These are phyloP conservation scores for Bubalus kerabau DNA, from an alignment of 2,113 vertebrate species.

Conservation along the genomic window DNA sequence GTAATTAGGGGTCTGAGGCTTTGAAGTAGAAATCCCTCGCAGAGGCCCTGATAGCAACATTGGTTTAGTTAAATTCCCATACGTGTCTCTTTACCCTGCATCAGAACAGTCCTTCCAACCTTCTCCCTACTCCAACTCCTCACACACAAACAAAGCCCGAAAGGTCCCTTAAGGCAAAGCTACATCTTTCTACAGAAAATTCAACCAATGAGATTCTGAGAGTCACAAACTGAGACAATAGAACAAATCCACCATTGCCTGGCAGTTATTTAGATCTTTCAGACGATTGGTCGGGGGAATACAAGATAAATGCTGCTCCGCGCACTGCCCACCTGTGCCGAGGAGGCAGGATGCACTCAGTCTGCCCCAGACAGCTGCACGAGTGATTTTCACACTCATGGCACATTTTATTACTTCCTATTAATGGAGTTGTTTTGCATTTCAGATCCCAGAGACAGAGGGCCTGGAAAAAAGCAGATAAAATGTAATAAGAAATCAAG, in stretches of 20 bases:
- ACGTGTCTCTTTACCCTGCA: neutral
- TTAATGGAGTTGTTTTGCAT: neutral
- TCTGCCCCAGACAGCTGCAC: neutral
- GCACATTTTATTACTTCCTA: neutral
- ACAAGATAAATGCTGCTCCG: neutral
- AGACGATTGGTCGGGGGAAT: too few species aligned
- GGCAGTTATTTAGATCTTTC: neutral
- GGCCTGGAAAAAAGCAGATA: neutral
- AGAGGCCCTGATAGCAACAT: neutral
- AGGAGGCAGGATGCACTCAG: neutral
- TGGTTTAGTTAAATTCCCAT: neutral
- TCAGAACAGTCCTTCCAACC: neutral
- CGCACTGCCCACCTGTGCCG: too few species aligned
- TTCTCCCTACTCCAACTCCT: neutral
- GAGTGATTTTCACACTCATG: rapidly evolving
- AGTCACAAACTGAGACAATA: neutral
- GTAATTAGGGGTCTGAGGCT: neutral
- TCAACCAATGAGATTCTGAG: neutral
- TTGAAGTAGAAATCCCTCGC: neutral
- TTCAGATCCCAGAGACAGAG: neutral
- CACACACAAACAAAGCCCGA: neutral
- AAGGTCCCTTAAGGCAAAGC: neutral
- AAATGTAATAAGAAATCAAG: neutral
- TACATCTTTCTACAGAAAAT: neutral
- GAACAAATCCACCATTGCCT: neutral